phyloP scores from a whole-genome alignment of 2,888 invertebrate species.

The Arctia plantaginis region DNA sequence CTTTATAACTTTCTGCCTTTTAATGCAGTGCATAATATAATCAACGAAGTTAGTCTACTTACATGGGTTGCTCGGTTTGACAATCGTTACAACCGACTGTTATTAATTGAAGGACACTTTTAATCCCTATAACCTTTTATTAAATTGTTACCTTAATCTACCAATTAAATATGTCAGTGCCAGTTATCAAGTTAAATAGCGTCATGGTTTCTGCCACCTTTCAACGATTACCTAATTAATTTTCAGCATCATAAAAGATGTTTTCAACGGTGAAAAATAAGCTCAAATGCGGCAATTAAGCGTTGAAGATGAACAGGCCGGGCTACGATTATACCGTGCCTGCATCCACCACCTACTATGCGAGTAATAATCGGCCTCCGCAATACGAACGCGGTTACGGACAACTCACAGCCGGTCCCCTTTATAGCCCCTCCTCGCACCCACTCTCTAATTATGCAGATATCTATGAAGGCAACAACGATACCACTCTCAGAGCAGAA shows the following conservation, averaged over 20 bases:
- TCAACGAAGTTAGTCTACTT: conserved; percentile 71
- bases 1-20: conserved; percentile 74
- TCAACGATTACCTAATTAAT: conserved; percentile 46
- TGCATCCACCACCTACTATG: conserved; percentile 80
- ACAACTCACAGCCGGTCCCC: conserved; percentile 74
- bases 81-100: conserved; percentile 33
- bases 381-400: conserved; percentile 82
- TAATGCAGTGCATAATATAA: conserved; percentile 74
- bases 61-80: conserved; percentile 55
- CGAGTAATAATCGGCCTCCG: conserved; percentile 78
- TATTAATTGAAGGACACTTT: conserved; percentile 24
- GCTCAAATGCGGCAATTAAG: conserved; percentile 81
- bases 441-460: conserved; percentile 83
- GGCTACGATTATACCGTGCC: conserved; percentile 84
- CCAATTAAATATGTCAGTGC: conserved; percentile 33
- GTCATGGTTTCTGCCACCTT: conserved; percentile 56
- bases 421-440: conserved; percentile 81
- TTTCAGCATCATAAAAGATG: conserved; percentile 62
- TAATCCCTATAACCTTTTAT: conserved; percentile 42
- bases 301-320: conserved; percentile 85
- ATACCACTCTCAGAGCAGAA: conserved; percentile 83
- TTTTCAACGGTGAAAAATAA: conserved; percentile 68
- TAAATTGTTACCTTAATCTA: conserved; percentile 29
- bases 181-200: conserved; percentile 58
- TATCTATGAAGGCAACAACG: conserved; percentile 84